A percentile compares a stretch with the other conserved stretches of the same genome.
phyloP scores from a whole-genome alignment of 2,113 vertebrate genomes.

The Morone saxatilis region DNA sequence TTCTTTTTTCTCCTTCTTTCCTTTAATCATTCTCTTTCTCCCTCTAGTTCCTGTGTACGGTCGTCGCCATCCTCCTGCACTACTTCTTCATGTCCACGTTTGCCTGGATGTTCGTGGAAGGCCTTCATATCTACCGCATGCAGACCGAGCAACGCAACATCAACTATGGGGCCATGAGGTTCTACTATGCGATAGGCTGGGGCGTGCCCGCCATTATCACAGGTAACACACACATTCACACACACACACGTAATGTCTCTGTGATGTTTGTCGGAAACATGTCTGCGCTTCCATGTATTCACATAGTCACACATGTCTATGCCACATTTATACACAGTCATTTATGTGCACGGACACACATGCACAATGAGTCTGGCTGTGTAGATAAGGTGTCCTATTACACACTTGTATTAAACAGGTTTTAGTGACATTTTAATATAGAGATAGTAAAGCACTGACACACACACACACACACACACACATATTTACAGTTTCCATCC shows the following conservation, averaged over 20 bases:
- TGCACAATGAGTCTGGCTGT: conserved; percentile 40
- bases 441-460: conserved; percentile 39
- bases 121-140: conserved; percentile 97
- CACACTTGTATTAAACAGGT: conserved; percentile 54
- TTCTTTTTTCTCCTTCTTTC: background rate
- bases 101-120: conserved; percentile 96
- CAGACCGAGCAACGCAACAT: conserved; percentile 95
- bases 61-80: conserved; percentile 96
- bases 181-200: conserved; percentile 98
- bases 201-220: conserved; percentile 97
- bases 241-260: background rate
- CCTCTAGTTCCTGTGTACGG: conserved; percentile 93
- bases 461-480: conserved; percentile 10
- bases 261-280: background rate
- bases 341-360: background rate
- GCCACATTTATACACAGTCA: background rate
- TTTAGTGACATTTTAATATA: conserved; percentile 70
- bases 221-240: conserved; percentile 80
- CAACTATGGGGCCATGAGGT: conserved; percentile 97
- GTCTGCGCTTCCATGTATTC: background rate
- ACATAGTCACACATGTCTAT: background rate
- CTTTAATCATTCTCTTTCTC: background rate
- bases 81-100: conserved; percentile 98
- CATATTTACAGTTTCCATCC: conserved; percentile 9
- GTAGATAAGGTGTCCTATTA: conserved; percentile 68